phyloP scores from a whole-genome alignment of 2,797 vertebrate species.

The Pseudomugil tenellus region DNA sequence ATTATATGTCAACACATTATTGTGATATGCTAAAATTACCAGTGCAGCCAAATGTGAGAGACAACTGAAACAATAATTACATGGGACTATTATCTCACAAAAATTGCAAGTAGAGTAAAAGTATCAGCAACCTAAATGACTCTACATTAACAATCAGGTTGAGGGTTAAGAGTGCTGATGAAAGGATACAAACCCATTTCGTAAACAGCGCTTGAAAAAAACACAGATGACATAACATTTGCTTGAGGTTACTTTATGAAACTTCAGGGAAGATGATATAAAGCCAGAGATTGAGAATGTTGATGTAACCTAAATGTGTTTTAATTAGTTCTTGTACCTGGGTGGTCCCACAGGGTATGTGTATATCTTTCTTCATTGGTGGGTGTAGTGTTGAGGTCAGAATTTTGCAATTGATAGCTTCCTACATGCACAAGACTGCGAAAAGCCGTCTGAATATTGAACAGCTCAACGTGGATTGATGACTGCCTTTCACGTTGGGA shows the following conservation, averaged over 20 bases:
- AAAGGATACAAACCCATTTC: constrained; percentile 13
- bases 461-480: constrained; percentile 47
- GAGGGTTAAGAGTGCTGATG: not conserved
- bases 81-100: constrained; percentile 58
- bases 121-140: constrained; percentile 12
- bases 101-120: constrained; percentile 18
- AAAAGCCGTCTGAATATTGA: constrained; percentile 51
- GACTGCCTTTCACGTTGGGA: constrained; percentile 33
- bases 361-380: constrained; percentile 11
- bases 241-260: constrained; percentile 53
- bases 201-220: constrained; percentile 31
- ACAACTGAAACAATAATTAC: constrained; percentile 54
- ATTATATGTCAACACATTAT: constrained; percentile 60
- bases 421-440: constrained; percentile 65
- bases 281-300: constrained; percentile 52
- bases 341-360: constrained; percentile 68
- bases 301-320: constrained; percentile 73
- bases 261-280: constrained; percentile 59
- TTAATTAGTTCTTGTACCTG: constrained; percentile 80
- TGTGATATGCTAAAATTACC: constrained; percentile 64
- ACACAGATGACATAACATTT: constrained; percentile 50
- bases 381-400: not conserved
- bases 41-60: constrained; percentile 57
- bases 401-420: constrained; percentile 72
- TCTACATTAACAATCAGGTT: constrained; percentile 22